A percentile compares a stretch with the other conserved stretches of the same genome.
phyloP scores from a whole-genome alignment of 2,888 invertebrate species.

The Lamproptera curius region DNA sequence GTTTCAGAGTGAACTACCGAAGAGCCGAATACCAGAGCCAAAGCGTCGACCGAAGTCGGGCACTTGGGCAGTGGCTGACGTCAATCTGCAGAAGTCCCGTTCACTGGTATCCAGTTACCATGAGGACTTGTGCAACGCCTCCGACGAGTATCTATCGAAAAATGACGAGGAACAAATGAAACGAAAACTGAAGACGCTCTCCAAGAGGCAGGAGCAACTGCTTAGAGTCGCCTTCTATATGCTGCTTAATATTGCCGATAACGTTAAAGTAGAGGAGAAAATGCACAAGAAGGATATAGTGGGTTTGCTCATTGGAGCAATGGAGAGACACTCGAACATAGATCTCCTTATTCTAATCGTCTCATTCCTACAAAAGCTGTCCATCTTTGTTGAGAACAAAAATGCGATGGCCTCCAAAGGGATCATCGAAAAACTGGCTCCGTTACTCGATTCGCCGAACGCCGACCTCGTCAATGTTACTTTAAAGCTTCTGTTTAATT shows the following conservation, averaged over 20 bases:
- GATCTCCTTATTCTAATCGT: constrained; percentile 94
- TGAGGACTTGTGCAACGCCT: constrained; percentile 78
- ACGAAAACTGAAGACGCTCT: constrained; percentile 87
- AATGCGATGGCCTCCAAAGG: constrained; percentile 91
- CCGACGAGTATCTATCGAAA: constrained; percentile 67
- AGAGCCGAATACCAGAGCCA: constrained; percentile 84
- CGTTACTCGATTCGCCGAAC: constrained; percentile 83
- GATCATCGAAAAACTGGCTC: constrained; percentile 90
- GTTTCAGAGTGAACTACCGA: constrained; percentile 80
- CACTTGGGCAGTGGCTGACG: constrained; percentile 80
- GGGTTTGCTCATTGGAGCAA: constrained; percentile 89
- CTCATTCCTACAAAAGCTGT: constrained; percentile 96
- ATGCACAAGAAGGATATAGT: constrained; percentile 97
- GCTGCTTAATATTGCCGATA: constrained; percentile 96
- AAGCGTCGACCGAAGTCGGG: constrained; percentile 87
- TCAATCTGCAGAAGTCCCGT: constrained; percentile 76
- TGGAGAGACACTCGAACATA: constrained; percentile 91
- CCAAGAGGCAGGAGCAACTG: constrained; percentile 95
- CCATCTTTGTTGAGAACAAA: constrained; percentile 96
- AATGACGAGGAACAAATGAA: constrained; percentile 87
- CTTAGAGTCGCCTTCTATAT: constrained; percentile 95
- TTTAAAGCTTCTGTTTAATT: constrained; percentile 93
- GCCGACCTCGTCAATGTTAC: constrained; percentile 89
- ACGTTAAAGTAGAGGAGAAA: constrained; percentile 96
- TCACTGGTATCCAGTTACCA: constrained; percentile 83